phyloP scores from a whole-genome alignment of 2,113 vertebrate species.

The Paraplagusia blochii region DNA sequence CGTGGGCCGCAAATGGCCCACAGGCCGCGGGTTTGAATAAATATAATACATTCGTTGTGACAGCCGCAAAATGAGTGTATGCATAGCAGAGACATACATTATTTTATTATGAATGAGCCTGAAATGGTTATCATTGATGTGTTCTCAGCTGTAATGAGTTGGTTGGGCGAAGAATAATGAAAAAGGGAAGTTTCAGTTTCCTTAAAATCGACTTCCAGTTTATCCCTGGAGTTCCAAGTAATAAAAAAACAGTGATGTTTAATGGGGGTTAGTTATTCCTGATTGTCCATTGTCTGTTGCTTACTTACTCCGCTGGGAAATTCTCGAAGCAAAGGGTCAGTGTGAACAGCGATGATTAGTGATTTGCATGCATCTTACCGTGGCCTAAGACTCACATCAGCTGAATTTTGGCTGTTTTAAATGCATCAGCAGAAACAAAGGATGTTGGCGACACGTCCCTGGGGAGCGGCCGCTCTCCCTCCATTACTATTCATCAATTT shows the following conservation, averaged over 20 bases:
- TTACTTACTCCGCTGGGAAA: constrained; percentile 3
- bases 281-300: constrained; percentile 6
- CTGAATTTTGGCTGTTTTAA: constrained; percentile 64
- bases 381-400: constrained; percentile 51
- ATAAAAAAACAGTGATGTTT: neutral
- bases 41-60: too few relatives aligned
- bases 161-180: too few relatives aligned
- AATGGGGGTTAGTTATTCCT: constrained; percentile 6
- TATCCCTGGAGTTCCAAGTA: neutral
- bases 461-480: constrained; percentile 38
- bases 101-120: too few relatives aligned
- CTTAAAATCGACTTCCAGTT: constrained; percentile 1
- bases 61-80: too few relatives aligned
- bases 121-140: too few relatives aligned
- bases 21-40: too few relatives aligned
- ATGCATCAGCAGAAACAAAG: constrained; percentile 75
- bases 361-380: constrained; percentile 58
- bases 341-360: constrained; percentile 44
- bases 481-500: constrained; percentile 71
- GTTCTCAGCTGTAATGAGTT: too few relatives aligned
- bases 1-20: too few relatives aligned
- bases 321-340: constrained; percentile 47
- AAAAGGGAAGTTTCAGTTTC: too few relatives aligned
- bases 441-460: constrained; percentile 45
- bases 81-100: too few relatives aligned